Evolutionary conservation across 2,888 invertebrate genomes (phyloP), one percentile per base, ranked within the genome.

Genomic region (Trichogramma dendrolimi): DNA sequence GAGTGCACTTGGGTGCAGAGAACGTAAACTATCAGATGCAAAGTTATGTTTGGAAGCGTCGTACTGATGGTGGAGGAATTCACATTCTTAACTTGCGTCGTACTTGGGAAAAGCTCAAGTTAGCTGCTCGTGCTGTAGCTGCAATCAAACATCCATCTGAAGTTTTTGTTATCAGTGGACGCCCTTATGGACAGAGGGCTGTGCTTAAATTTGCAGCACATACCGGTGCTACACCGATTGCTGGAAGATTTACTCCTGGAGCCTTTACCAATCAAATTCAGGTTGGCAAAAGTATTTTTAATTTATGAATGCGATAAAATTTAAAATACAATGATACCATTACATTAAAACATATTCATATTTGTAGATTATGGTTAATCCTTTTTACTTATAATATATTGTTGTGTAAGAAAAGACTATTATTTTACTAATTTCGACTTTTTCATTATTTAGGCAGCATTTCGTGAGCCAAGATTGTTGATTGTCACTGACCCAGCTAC

Each of bases 161-260:
- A 80, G 93, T 99, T 66, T 97, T 94, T 81, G 97, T 96, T 65
- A 97, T 99, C 80, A 96, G 97, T 59, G 94, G 96, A 41, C 88
- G 96, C 74, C 89, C 93, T 8, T 92, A 91, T 77, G 97, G 97
- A 38, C 99, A 99, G 83, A 87, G 99, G 71, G 98, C 98, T 65
- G 96, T 99, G 5, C 85, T 99, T 57, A 99, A 99, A 83, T 99
- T 95, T 80, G 97, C 98, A 10, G 89, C 93, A 46, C 94, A 97
- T 79, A 97, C 97, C 68, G 97, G 97, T 58, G 96, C 98, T 55
- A 97, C 96, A 0, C 94, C 98, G 41, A 96, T 99, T 82, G 98
- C 99, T 80, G 99, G 99, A 72, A 90, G 99, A 75, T 99, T 98
- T 84, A 98, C 98, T 55, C 99, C 99, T 80, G 99, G 97, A 84